Conservation (phyloP, 2,797 vertebrate genomes). For the Cuculus canorus region DNA sequence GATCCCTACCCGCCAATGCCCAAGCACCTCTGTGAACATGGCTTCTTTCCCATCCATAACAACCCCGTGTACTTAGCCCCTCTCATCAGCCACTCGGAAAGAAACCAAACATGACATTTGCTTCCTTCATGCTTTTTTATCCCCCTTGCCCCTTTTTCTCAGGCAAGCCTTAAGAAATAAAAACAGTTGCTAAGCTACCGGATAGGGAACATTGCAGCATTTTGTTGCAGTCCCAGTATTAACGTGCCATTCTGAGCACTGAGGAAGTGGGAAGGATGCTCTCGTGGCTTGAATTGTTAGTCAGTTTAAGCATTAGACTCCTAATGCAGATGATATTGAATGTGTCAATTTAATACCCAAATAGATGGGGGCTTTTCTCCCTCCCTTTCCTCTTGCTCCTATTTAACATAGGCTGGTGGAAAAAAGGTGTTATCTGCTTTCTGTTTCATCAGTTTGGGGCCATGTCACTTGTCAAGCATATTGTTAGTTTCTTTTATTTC, state of each 20-base stretch:
- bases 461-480: constrained; percentile 15
- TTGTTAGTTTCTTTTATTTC: constrained; percentile 43
- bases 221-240: neutral
- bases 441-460: neutral
- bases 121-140: constrained; percentile 50
- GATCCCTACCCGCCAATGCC: neutral
- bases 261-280: neutral
- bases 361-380: neutral
- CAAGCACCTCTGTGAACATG: neutral
- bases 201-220: neutral
- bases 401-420: neutral
- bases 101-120: constrained; percentile 45
- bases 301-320: neutral
- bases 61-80: neutral
- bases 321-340: neutral
- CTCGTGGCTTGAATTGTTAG: neutral
- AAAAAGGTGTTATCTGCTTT: neutral
- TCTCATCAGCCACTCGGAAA: neutral
- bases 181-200: constrained; percentile 74
- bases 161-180: constrained; percentile 34
- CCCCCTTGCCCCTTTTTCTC: constrained; percentile 5
- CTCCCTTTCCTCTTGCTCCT: neutral
- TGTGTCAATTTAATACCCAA: neutral
- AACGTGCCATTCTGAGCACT: neutral
- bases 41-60: neutral